Percentiles rank a stretch among this genome's conserved stretches.
Evolutionary conservation across 2,888 invertebrate species (phyloP).

Genomic region (Xestia ashworthii): DNA sequence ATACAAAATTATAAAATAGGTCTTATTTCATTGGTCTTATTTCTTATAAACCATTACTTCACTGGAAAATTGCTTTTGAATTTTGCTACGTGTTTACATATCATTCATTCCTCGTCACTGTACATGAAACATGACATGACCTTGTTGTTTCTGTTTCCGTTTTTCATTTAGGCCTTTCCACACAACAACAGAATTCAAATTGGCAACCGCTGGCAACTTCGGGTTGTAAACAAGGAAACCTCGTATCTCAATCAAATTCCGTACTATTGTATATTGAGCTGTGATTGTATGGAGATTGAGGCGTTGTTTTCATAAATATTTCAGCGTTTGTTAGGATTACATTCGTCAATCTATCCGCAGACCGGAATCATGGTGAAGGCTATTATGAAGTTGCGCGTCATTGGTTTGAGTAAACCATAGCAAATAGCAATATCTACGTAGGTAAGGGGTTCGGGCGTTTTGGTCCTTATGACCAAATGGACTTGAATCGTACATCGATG

Average conservation of each 20-base stretch:
- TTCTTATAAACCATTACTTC: not conserved
- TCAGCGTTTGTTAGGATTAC: constrained; percentile 27
- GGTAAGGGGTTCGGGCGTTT: no score
- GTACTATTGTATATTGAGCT: constrained; percentile 4
- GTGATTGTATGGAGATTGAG: constrained; percentile 37
- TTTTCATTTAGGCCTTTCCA: not conserved
- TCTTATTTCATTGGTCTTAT: not conserved
- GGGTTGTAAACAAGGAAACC: constrained; percentile 30
- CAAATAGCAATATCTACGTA: not conserved
- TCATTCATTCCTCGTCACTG: not conserved
- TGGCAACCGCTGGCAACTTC: constrained; percentile 1
- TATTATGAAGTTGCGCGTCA: constrained; percentile 8
- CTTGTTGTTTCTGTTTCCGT: constrained; percentile 1
- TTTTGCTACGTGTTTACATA: not conserved
- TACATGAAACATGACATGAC: not conserved
- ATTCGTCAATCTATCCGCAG: constrained; percentile 13
- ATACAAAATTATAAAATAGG: not conserved
- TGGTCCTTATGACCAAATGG: no score
- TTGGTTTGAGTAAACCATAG: constrained; percentile 7
- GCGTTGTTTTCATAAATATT: constrained; percentile 50
- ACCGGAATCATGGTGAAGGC: constrained; percentile 20
- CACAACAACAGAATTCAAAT: constrained; percentile 30
- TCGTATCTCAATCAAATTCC: constrained; percentile 28
- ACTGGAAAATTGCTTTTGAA: not conserved
- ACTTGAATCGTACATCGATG: no score